Base-by-base conservation (phyloP, 2,113 vertebrate genomes). In the Oryctolagus cuniculus region DNA sequence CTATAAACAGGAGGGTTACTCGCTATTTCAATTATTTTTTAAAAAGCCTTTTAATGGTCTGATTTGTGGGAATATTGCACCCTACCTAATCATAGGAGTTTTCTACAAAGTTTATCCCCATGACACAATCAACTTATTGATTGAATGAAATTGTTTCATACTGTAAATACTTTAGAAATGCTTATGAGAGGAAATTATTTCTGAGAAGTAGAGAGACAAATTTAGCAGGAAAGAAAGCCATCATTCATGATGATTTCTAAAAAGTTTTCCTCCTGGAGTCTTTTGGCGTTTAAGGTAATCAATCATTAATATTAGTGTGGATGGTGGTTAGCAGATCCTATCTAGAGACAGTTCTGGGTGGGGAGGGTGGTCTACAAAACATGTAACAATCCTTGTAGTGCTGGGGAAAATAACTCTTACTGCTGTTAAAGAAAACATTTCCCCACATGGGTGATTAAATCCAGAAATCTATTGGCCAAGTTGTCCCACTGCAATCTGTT, bases 121-220 rank as follows among this genome's bases (percentile, higher is more conserved):
- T 66, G 55, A 79, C 87, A 51, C 29, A 93, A 80, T 55, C 89
- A 90, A 61, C 38, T 91, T 85, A 77, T 64, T 2, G 0, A 55
- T 91, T 89, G 69, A 92, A 38, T 86, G 66, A 82, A 93, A 77
- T 89, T 49, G 25, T 89, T 90, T 94, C 29, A 92, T 67, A 72
- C 22, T 74, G 10, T 69, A 95, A 90, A 72, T 93, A 85, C 25
- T 89, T 89, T 87, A 73, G 64, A 44, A 97, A 96, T 58, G n/a
- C 66, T 74, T 24, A 73, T 67, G n/a, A 69, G 58, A 94, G 24
- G 38, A 96, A 51, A 78, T 73, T 87, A 73, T 81, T 81, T 58
- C 61, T 95, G 81, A 90, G 63, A 91, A 94, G n/a, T 44, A 67
- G 84, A 93, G 34, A 81, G 84, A 83, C 44, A 31, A 53, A 7